phyloP scores from a whole-genome alignment of 2,888 invertebrate species.

The Lasioglossum marginatum region DNA sequence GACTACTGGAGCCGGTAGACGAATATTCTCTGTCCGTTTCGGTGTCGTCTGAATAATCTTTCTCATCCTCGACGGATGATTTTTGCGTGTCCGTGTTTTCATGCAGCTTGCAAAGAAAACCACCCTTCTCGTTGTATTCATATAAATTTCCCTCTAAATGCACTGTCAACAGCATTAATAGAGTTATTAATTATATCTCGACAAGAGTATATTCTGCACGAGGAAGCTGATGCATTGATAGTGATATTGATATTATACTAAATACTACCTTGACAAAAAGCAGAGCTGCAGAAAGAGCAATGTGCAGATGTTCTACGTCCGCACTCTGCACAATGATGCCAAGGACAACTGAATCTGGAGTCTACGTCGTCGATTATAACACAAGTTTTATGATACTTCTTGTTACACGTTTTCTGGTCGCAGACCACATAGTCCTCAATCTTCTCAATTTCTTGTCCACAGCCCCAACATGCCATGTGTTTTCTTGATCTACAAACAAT shows the following conservation, averaged over 20 bases:
- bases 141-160: constrained; percentile 78
- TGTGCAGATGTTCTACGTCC: constrained; percentile 76
- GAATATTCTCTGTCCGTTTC: constrained; percentile 76
- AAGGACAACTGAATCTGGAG: constrained; percentile 78
- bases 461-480: constrained; percentile 75
- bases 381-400: constrained; percentile 78
- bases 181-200: not conserved
- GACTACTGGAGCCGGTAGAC: constrained; percentile 76
- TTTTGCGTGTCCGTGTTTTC: constrained; percentile 66
- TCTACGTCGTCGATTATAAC: constrained; percentile 71
- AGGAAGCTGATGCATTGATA: not conserved
- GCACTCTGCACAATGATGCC: constrained; percentile 80
- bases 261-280: constrained; percentile 79
- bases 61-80: constrained; percentile 67
- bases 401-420: constrained; percentile 77
- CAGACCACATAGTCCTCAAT: constrained; percentile 71
- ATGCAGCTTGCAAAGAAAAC: constrained; percentile 76
- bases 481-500: constrained; percentile 62
- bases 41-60: constrained; percentile 75
- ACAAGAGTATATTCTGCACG: not conserved
- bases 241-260: not conserved
- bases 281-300: constrained; percentile 79
- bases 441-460: constrained; percentile 72
- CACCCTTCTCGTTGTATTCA: constrained; percentile 72
- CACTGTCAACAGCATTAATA: constrained; percentile 59